Evolutionary conservation across 2,113 vertebrate species (phyloP).

Genomic region (Azemiops feae): DNA sequence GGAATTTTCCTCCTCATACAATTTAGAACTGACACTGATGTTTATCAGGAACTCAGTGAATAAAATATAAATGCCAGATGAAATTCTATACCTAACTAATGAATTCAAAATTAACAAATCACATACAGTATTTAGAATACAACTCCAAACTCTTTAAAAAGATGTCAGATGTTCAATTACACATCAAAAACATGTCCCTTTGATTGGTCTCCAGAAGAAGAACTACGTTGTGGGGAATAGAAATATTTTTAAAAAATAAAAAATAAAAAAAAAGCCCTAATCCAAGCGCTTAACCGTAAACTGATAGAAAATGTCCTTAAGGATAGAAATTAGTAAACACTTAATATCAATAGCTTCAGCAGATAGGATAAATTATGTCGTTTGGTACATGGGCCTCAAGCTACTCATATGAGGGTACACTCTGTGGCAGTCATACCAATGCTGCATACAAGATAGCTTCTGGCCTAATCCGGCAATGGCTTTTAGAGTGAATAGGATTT

Average conservation of each 20-base stretch:
- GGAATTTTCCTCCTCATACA: constrained; percentile 21
- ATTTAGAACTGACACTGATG: not conserved
- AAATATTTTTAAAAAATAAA: not conserved
- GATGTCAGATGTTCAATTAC: not conserved
- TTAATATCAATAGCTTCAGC: not conserved
- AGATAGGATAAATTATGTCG: not conserved
- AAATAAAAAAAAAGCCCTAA: not conserved
- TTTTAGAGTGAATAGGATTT: not conserved
- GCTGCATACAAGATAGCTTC: not conserved
- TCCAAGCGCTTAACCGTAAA: not conserved
- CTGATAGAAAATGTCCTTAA: not conserved
- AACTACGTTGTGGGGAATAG: not conserved
- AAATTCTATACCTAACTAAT: not conserved
- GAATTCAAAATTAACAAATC: not conserved
- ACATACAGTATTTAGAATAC: not conserved
- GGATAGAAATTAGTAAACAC: not conserved
- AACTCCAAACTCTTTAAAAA: not conserved
- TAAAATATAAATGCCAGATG: not conserved
- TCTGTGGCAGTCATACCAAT: not conserved
- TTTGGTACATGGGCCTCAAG: not conserved
- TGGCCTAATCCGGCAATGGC: not conserved
- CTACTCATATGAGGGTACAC: not conserved
- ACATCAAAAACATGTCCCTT: not conserved
- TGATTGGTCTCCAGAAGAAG: not conserved
- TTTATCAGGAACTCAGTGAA: not conserved